Evolutionary conservation across 1,140 invertebrate species (phyloP), one percentile per base, ranked within the genome.

Genomic region (Drosophila simulans): DNA sequence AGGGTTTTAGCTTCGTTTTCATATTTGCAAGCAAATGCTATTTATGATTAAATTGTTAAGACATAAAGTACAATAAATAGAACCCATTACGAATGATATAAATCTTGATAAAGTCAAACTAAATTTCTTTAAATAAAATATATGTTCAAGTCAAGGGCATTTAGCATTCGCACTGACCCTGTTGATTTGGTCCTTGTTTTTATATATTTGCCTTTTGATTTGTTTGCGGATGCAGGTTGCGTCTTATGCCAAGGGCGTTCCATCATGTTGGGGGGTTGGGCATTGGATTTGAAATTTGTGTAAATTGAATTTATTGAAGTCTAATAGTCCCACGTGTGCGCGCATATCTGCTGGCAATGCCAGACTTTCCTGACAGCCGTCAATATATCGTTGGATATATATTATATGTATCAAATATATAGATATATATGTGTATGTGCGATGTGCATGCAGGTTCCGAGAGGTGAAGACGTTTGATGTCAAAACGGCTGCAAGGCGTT

Each of bases 261-360:
- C 39, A 58, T 53, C 46, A 13, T 39, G 49, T 42, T 48, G 11
- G 34, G 31, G 45, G 48, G 49, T 20, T 55, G 81, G 84, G 76
- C 49, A 49, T 37, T 60, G 72, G 84, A 84, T 80, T 80, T 77
- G 77, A 89, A 89, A 89, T 89, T 89, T 89, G 84, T 89, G 84
- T 77, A 89, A 89, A 89, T 89, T 89, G 84, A 89, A 89, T 89
- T 89, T 89, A 89, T 89, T 80, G 84, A 89, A 89, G 77, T 89
- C 84, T 89, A 83, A 88, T 88, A 83, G 84, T 88, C 83, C 75
- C 79, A 77, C 72, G 82, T 76, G 83, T 76, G 53, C 45, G 45
- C 54, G 65, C 79, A 76, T 81, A 58, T 86, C 55, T 64, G 27
- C 65, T 49, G 66, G 69, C 68, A 48, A 48, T 63, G 82, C 66